Percentiles rank a stretch among this genome's conserved stretches.
These are phyloP conservation scores for Leptopilina syphax DNA, from an alignment of 2,888 invertebrate species.

Conservation along the genomic window DNA sequence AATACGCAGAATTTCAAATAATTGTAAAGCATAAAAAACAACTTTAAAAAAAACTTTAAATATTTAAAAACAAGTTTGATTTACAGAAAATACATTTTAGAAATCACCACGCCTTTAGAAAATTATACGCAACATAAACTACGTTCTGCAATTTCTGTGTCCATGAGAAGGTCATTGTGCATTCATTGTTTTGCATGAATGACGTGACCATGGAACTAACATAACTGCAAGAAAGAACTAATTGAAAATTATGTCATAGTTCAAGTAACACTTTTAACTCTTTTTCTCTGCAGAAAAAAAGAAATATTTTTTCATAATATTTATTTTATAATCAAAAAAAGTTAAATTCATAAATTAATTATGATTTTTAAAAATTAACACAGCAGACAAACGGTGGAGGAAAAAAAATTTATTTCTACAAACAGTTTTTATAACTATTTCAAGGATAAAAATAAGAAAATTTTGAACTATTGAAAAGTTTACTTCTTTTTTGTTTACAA, in stretches of 20 bases:
- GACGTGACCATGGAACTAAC: neutral
- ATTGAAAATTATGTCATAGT: slow-evolving; percentile 7
- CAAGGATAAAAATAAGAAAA: no score
- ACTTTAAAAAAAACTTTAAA: neutral
- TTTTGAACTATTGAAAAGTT: no score
- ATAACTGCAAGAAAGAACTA: neutral
- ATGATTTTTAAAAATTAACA: no score
- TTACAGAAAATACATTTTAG: neutral
- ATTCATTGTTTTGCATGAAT: slow-evolving; percentile 19
- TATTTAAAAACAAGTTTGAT: neutral
- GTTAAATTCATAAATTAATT: no score
- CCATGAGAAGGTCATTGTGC: slow-evolving; percentile 16
- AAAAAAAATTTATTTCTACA: no score
- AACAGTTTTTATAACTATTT: no score
- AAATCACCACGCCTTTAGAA: neutral
- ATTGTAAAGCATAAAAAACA: no score
- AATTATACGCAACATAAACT: neutral
- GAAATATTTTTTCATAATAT: neutral
- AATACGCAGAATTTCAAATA: no score
- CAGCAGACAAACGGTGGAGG: no score
- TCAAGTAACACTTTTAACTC: neutral
- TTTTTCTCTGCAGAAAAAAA: neutral
- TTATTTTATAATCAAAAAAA: neutral
- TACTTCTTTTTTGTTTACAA: no score
- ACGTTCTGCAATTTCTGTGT: neutral